A percentile compares a stretch with the other conserved stretches of the same genome.
These are phyloP conservation scores for Campoletis sonorensis DNA, from an alignment of 1,140 invertebrate genomes.

Conservation along the genomic window DNA sequence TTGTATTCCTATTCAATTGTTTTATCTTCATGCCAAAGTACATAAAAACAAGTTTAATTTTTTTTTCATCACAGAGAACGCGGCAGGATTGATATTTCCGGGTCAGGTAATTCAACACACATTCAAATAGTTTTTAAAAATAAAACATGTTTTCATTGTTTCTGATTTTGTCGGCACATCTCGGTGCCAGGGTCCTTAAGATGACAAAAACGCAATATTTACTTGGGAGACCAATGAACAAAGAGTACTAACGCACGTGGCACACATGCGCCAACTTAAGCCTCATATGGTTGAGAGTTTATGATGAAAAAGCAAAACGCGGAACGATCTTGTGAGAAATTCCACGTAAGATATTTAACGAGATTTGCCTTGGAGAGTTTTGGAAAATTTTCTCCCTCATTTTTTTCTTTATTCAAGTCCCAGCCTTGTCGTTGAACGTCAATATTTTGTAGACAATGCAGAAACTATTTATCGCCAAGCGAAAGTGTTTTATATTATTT, in stretches of 20 bases:
- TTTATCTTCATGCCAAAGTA: not conserved
- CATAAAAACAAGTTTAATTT: not conserved
- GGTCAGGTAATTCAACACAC: not conserved
- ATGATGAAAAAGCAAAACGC: not conserved
- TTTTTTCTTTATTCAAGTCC: too few species aligned
- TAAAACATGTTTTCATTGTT: not conserved
- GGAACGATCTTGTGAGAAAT: not conserved
- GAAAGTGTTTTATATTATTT: too few species aligned
- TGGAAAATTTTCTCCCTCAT: too few species aligned
- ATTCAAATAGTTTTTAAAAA: not conserved
- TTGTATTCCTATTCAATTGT: not conserved
- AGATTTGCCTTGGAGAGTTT: too few species aligned
- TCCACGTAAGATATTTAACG: not conserved
- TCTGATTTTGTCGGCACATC: not conserved
- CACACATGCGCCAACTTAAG: not conserved
- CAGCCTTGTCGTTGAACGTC: too few species aligned
- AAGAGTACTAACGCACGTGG: not conserved
- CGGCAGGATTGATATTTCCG: not conserved
- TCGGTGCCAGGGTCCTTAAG: not conserved
- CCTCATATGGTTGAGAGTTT: not conserved
- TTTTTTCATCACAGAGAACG: not conserved
- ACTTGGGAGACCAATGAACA: not conserved
- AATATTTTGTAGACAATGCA: too few species aligned
- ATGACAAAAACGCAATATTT: not conserved
- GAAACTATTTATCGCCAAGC: too few species aligned